phyloP scores from a whole-genome alignment of 1,140 invertebrate genomes.

The Lepeophtheirus salmonis region DNA sequence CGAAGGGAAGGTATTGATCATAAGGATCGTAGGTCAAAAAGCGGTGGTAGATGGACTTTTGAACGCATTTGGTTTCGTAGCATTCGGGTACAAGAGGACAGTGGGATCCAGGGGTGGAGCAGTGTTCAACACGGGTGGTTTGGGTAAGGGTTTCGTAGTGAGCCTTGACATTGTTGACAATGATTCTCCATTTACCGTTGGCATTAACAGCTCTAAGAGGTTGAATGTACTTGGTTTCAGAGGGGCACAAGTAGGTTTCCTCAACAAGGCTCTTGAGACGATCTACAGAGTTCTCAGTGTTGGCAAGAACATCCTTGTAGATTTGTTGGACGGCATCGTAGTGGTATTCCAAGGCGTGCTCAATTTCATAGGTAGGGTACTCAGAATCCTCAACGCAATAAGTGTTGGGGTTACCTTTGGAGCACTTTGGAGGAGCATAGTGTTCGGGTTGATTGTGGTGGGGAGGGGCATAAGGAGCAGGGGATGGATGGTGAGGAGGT shows the following conservation, averaged over 20 bases:
- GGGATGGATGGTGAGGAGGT: not conserved
- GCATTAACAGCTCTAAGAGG: conserved; percentile 24
- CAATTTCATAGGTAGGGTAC: conserved; percentile 21
- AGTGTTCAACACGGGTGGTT: conserved; percentile 23
- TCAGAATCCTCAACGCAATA: conserved; percentile 22
- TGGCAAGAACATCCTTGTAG: conserved; percentile 22
- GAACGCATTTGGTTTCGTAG: conserved; percentile 24
- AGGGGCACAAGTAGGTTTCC: conserved; percentile 23
- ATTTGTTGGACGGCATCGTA: conserved; percentile 21
- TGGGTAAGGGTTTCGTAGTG: conserved; percentile 18
- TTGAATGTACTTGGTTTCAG: conserved; percentile 21
- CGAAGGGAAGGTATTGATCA: conserved; percentile 22
- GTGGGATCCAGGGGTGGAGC: conserved; percentile 20
- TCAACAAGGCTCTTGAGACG: conserved; percentile 21
- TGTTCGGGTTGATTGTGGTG: not conserved
- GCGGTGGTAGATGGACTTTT: conserved; percentile 23
- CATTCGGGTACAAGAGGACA: conserved; percentile 24
- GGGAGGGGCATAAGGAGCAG: not conserved
- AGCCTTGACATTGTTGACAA: conserved; percentile 22
- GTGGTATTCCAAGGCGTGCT: conserved; percentile 21
- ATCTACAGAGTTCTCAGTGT: conserved; percentile 23
- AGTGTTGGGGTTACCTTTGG: conserved; percentile 20
- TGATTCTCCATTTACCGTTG: conserved; percentile 25
- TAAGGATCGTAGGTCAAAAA: conserved; percentile 23
- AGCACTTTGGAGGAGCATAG: conserved; percentile 1